Evolutionary conservation across 2,113 vertebrate species (phyloP).

Genomic region (Chamaetylas fuelleborni): DNA sequence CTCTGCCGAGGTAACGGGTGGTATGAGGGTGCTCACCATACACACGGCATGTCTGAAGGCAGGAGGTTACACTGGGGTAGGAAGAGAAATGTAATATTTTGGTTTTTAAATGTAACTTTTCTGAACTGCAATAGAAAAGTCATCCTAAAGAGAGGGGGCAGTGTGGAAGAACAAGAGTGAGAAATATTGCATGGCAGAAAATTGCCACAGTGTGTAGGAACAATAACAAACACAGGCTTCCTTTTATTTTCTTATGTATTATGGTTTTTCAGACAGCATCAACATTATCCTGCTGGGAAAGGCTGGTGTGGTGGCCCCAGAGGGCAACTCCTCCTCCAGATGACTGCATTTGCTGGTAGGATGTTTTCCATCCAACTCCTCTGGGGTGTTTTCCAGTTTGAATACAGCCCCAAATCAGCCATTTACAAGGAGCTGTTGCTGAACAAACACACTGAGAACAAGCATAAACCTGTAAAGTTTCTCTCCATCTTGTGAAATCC

Average conservation of each 20-base stretch:
- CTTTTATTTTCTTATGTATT: neutral
- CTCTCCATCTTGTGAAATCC: neutral
- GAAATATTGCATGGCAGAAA: neutral
- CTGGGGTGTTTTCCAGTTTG: neutral
- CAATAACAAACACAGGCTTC: neutral
- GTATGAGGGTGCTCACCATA: neutral
- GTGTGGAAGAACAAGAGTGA: neutral
- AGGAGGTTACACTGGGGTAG: neutral
- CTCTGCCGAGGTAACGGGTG: neutral
- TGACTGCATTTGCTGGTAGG: neutral
- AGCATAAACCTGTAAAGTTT: slow-evolving; percentile 21
- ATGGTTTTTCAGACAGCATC: neutral
- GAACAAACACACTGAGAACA: neutral
- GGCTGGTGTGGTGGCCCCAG: no score
- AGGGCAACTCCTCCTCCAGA: neutral
- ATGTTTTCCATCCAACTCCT: neutral
- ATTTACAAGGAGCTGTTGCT: neutral
- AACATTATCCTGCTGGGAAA: neutral
- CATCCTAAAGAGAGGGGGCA: neutral
- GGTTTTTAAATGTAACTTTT: neutral
- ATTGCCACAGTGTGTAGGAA: neutral
- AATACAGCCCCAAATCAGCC: neutral
- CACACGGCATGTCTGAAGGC: rapidly evolving
- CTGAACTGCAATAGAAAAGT: neutral
- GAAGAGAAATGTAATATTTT: neutral